Evolutionary conservation across 1,140 invertebrate species (phyloP), one percentile per base, ranked within the genome.

Genomic region (Aphelenchoides besseyi): DNA sequence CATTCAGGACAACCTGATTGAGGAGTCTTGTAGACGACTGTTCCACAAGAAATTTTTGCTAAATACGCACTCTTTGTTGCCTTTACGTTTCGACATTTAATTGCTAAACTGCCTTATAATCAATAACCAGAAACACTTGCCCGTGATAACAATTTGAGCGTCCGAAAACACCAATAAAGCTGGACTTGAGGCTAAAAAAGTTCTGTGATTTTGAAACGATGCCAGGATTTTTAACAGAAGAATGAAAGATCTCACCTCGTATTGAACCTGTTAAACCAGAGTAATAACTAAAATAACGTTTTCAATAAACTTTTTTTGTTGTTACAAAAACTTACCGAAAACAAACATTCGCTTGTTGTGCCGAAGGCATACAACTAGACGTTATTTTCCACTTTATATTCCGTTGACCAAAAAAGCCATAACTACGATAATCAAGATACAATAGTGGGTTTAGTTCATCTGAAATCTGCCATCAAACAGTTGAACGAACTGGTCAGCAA

Each of bases 211-310:
- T n/a, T n/a, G n/a, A n/a, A n/a, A n/a, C n/a, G n/a, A n/a, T n/a
- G n/a, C n/a, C n/a, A n/a, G n/a, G n/a, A n/a, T n/a, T n/a, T n/a
- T n/a, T n/a, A n/a, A n/a, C n/a, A n/a, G n/a, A n/a, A n/a, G n/a
- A n/a, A n/a, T n/a, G n/a, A n/a, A n/a, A n/a, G n/a, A n/a, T n/a
- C n/a, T n/a, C n/a, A n/a, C n/a, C n/a, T 64, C 86, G 74, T 9
- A 86, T 72, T 0, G 82, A 74, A 28, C 82, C 85, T 9, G 76
- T 77, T 1, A 70, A 77, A 0, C 86, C 87, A 74, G 85, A 79
- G 68, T 85, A 87, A 77, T 87, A 87, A 59, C 85, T 84, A 71
- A 87, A 86, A 71, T 85, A 86, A 1, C 86, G 79, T 59, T 81
- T 18, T 72, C 68, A n/a, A 78, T 66, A 67, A 76, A 85, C 84